Evolutionary conservation across 2,888 invertebrate genomes (phyloP), one percentile per base, ranked within the genome.

Genomic region (Drosophila affinis): DNA sequence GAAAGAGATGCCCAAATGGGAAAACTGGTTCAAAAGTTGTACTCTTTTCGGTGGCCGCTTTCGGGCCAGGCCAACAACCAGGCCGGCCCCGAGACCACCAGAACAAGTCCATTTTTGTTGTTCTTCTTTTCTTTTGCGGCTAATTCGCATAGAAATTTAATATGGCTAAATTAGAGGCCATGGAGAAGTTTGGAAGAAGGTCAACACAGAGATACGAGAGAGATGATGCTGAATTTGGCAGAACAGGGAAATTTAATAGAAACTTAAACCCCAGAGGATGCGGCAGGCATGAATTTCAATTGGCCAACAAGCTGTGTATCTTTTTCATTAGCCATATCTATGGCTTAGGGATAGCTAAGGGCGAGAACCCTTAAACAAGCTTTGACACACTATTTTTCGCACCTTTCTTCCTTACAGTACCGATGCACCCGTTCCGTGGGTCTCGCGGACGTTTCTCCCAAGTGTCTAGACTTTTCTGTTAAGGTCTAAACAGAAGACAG

Each of bases 11-110:
- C 21, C 21, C 21, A 77, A 69, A 68, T 39, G 39, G 39, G 61
- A 79, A 79, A 77, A 88, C 87, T 82, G 69, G 80, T 60, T 74
- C 80, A 74, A 72, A 85, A 73, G 39, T 73, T 64, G 39, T 47
- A 24, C 57, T 63, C 47, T 52, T 47, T 53, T 52, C 46, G 39
- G 46, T 67, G 21, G 21, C 18, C 60, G 9, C 6, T 39, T 27
- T 18, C 62, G 45, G 21, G 18, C 32, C 45, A 39, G 55, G 55
- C 55, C 45, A 45, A 17, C 10, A 10, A 32, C 32, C 32, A 32
- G 32, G 32, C 32, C 39, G 39, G 39, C 39, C 44, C 69, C 57
- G n/a, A 51, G 70, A 49, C 70, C 70, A 49, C 70, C 70, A 69
- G 56, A 67, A 69, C 70, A 34, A 69, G 56, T 45, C 56, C 21